Conservation (phyloP, 2,113 vertebrate species). For the Pagrus major region DNA sequence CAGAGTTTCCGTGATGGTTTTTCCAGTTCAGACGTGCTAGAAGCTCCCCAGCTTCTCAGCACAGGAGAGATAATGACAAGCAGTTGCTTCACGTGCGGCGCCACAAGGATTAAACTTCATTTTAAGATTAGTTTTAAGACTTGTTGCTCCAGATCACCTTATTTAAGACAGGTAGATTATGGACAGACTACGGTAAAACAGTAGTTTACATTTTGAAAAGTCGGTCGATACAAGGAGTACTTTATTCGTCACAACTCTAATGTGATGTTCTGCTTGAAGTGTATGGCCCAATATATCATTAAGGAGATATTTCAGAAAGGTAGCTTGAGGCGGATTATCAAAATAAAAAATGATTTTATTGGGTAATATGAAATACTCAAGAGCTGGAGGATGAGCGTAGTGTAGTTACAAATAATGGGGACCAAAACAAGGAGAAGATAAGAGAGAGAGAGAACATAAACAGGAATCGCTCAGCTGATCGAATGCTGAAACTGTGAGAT, state of each 20-base stretch:
- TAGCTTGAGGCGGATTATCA: background rate
- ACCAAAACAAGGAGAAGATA: constrained; percentile 12
- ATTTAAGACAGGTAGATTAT: constrained; percentile 45
- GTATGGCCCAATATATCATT: background rate
- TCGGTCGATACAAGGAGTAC: background rate
- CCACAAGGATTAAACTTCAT: constrained; percentile 72
- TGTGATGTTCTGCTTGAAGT: constrained; percentile 4
- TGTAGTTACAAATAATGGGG: background rate
- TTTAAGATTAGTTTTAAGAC: constrained; percentile 70
- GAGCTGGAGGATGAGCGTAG: background rate
- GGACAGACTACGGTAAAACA: constrained; percentile 41
- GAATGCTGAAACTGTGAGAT: constrained; percentile 34
- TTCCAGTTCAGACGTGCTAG: constrained; percentile 52
- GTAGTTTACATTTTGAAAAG: constrained; percentile 47
- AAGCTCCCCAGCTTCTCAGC: constrained; percentile 39
- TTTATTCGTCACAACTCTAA: constrained; percentile 15
- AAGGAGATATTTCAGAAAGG: background rate
- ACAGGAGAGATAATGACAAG: constrained; percentile 63
- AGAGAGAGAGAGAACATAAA: constrained; percentile 25
- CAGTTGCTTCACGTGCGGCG: constrained; percentile 59
- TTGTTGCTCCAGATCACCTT: constrained; percentile 56
- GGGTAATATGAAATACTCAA: background rate
- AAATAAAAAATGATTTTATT: background rate
- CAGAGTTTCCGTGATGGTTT: background rate
- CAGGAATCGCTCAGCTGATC: constrained; percentile 34